These are phyloP conservation scores for Acyrthosiphon pisum DNA, from an alignment of 1,140 invertebrate species.

Conservation along the genomic window DNA sequence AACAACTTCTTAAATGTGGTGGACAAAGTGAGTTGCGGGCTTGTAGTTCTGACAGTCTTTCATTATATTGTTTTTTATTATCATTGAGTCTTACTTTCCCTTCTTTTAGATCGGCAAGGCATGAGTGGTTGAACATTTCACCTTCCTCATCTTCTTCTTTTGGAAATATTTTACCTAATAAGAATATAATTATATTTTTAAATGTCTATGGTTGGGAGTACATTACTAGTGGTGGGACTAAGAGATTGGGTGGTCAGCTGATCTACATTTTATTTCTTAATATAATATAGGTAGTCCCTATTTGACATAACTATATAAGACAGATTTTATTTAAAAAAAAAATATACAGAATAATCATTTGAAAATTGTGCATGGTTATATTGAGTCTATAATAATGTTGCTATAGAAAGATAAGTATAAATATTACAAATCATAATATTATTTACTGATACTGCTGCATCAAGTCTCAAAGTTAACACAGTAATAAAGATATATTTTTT, in stretches of 20 bases:
- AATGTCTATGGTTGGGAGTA: background rate
- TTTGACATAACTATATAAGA: background rate
- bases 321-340: background rate
- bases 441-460: too few species aligned
- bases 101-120: constrained; percentile 63
- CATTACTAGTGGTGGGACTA: background rate
- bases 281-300: background rate
- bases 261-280: background rate
- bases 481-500: too few species aligned
- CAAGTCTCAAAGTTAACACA: too few species aligned
- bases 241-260: background rate
- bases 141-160: constrained; percentile 65
- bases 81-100: constrained; percentile 52
- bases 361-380: too few species aligned
- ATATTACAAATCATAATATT: too few species aligned
- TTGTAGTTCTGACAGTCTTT: constrained; percentile 75
- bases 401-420: too few species aligned
- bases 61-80: constrained; percentile 39
- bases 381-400: too few species aligned
- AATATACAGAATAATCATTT: too few species aligned
- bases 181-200: background rate
- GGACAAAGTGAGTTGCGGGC: constrained; percentile 85
- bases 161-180: constrained; percentile 62
- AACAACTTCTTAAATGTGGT: constrained; percentile 87
- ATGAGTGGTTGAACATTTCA: constrained; percentile 64